Evolutionary conservation across 2,113 vertebrate genomes (phyloP).

Genomic region (Haemorhous mexicanus): DNA sequence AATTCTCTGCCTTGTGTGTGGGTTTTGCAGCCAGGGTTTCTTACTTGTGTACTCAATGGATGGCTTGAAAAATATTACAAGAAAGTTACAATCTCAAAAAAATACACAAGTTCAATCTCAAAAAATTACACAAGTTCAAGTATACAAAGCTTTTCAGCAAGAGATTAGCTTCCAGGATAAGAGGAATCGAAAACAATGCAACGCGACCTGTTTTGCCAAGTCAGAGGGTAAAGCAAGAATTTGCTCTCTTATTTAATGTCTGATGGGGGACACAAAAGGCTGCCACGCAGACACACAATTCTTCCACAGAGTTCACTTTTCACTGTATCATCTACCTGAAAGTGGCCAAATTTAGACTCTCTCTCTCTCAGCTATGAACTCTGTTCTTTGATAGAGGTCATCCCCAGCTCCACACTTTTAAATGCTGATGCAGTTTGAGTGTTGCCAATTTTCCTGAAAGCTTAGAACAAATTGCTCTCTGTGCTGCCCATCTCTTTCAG

Average conservation of each 20-base stretch:
- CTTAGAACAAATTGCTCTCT: conserved; percentile 18
- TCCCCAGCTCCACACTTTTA: not conserved
- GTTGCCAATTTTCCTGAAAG: conserved; percentile 31
- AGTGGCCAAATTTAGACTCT: not conserved
- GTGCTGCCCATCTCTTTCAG: not conserved
- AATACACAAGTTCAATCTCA: not conserved
- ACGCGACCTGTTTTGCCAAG: not conserved
- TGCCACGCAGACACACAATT: not conserved
- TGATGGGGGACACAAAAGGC: not conserved
- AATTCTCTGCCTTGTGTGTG: not conserved
- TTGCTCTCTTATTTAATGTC: not conserved
- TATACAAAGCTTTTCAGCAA: not conserved
- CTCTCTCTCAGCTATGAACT: not conserved
- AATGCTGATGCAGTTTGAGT: conserved; percentile 19
- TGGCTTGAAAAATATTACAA: not conserved
- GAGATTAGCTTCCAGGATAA: not conserved
- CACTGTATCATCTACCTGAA: not conserved
- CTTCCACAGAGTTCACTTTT: not conserved
- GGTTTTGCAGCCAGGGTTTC: not conserved
- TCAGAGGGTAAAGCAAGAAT: not conserved
- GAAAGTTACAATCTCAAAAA: not conserved
- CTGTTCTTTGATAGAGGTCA: conserved; percentile 12
- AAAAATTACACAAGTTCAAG: not conserved
- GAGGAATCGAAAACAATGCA: not conserved
- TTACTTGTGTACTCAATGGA: not conserved